phyloP scores from a whole-genome alignment of 2,113 vertebrate genomes.

The Menidia beryllina region DNA sequence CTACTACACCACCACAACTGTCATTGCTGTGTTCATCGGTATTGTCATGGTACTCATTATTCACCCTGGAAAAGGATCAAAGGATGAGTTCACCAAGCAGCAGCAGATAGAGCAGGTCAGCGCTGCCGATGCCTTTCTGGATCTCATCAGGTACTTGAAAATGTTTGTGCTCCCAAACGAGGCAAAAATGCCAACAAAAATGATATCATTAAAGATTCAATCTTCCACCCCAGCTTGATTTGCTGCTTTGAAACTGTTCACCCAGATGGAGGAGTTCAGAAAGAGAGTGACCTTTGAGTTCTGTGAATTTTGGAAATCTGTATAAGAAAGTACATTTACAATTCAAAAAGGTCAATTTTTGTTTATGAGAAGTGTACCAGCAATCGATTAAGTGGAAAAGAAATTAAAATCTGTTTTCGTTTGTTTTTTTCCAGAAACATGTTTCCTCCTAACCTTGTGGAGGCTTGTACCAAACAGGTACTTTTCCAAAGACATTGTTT shows the following conservation, averaged over 20 bases:
- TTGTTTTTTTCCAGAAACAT: slow-evolving; percentile 90
- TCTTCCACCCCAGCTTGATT: not conserved
- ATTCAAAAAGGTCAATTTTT: not conserved
- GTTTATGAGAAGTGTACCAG: not conserved
- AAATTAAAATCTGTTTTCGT: slow-evolving; percentile 1
- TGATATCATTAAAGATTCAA: not conserved
- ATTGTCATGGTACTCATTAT: slow-evolving; percentile 96
- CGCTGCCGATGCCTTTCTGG: slow-evolving; percentile 95
- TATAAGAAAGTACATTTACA: not conserved
- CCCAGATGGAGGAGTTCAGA: slow-evolving; percentile 7
- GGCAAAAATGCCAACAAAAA: not conserved
- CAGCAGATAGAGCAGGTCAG: slow-evolving; percentile 90
- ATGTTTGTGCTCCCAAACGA: not conserved
- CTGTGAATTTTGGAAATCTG: not conserved
- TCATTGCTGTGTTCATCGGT: slow-evolving; percentile 95
- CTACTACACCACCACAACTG: slow-evolving; percentile 96
- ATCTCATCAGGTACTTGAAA: slow-evolving; percentile 91
- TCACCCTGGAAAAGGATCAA: slow-evolving; percentile 94
- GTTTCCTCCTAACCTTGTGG: slow-evolving; percentile 97
- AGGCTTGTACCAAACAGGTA: slow-evolving; percentile 99
- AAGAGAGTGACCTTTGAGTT: slow-evolving; percentile 1
- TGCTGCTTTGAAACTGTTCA: slow-evolving; percentile 10
- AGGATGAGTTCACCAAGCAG: slow-evolving; percentile 90
- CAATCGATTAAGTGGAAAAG: not conserved
- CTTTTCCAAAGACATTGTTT: slow-evolving; percentile 4